Percentiles rank a stretch among this genome's conserved stretches.
phyloP scores from a whole-genome alignment of 2,113 vertebrate genomes.

The Chitala chitala region DNA sequence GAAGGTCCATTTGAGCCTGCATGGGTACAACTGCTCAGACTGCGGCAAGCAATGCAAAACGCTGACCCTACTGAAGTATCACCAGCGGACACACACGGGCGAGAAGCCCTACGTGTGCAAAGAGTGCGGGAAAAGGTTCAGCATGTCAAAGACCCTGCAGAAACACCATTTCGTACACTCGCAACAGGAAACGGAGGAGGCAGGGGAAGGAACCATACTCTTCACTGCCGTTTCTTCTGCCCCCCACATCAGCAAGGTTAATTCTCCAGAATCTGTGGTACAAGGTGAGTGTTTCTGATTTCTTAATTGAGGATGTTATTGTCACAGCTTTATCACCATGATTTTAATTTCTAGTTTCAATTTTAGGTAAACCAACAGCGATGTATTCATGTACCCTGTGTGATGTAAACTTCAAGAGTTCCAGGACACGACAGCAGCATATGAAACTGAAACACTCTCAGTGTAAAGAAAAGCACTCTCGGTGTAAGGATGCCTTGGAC shows the following conservation, averaged over 20 bases:
- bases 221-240: slow-evolving; percentile 21
- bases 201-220: background rate
- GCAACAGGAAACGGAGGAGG: slow-evolving; percentile 34
- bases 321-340: background rate
- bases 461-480: slow-evolving; percentile 35
- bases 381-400: slow-evolving; percentile 55
- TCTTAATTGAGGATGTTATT: background rate
- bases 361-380: slow-evolving; percentile 39
- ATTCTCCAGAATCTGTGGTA: slow-evolving; percentile 32
- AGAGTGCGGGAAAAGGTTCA: slow-evolving; percentile 62
- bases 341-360: slow-evolving; percentile 18
- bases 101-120: slow-evolving; percentile 65
- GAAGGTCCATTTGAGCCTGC: slow-evolving; percentile 63
- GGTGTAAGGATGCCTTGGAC: background rate
- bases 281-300: slow-evolving; percentile 11
- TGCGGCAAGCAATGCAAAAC: slow-evolving; percentile 81
- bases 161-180: slow-evolving; percentile 53
- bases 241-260: slow-evolving; percentile 37
- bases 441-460: slow-evolving; percentile 55
- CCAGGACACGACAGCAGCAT: slow-evolving; percentile 51
- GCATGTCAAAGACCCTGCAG: slow-evolving; percentile 53
- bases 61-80: slow-evolving; percentile 72
- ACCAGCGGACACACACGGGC: slow-evolving; percentile 65
- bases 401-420: slow-evolving; percentile 55
- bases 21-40: slow-evolving; percentile 70